phyloP scores from a whole-genome alignment of 30 jellyfish, hydroid and myxozoan genomes.

The Rhopilema esculentum region DNA sequence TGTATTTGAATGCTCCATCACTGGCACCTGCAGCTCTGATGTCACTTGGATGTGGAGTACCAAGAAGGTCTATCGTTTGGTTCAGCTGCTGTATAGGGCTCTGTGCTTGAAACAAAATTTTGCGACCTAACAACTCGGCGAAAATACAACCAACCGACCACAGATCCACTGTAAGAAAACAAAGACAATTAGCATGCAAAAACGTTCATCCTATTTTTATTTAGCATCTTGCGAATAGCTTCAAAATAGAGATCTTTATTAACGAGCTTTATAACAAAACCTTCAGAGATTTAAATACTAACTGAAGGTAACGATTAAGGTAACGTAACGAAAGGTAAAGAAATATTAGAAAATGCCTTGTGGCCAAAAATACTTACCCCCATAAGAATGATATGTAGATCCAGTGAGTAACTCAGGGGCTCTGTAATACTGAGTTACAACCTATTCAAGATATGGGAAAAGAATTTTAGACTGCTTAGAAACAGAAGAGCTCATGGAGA shows the following conservation, averaged over 20 bases:
- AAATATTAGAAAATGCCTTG: no score
- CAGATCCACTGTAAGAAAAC: conserved; percentile 73
- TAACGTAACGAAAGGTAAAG: no score
- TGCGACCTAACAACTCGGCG: conserved; percentile 95
- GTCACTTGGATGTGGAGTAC: conserved; percentile 96
- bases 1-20: conserved; percentile 90
- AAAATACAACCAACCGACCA: conserved; percentile 98
- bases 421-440: conserved; percentile 94
- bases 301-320: no score
- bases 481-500: no score
- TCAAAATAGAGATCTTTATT: no score
- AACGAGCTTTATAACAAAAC: no score
- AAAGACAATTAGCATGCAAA: no score
- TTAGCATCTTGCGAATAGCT: no score
- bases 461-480: no score
- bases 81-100: conserved; percentile 94
- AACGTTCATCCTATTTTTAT: background rate
- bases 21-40: conserved; percentile 95
- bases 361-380: conserved; percentile 56
- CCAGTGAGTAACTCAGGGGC: conserved; percentile 96
- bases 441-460: conserved; percentile 52
- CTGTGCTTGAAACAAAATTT: conserved; percentile 93
- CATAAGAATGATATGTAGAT: conserved; percentile 93
- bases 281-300: no score
- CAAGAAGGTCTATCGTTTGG: conserved; percentile 89